phyloP scores from a whole-genome alignment of 1,140 invertebrate genomes.

The Piezodorus guildinii region DNA sequence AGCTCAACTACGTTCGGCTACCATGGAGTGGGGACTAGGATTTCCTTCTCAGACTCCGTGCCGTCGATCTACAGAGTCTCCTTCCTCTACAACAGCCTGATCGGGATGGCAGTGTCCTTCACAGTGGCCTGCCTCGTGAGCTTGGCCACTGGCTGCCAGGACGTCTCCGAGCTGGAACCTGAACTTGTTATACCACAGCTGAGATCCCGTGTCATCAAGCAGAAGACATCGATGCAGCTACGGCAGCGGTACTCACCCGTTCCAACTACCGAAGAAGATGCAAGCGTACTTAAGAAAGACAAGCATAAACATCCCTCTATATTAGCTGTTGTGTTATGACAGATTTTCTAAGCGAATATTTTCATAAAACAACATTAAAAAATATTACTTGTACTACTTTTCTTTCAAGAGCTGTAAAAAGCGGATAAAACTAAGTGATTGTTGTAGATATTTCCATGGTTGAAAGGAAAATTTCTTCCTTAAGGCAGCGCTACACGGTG shows the following conservation, averaged over 20 bases:
- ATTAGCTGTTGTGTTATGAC: not conserved
- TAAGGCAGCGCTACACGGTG: too few relatives aligned
- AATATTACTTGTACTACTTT: too few relatives aligned
- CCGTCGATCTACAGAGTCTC: slow-evolving; percentile 1
- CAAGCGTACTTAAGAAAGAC: too few relatives aligned
- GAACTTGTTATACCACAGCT: slow-evolving; percentile 10
- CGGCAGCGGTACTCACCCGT: too few relatives aligned
- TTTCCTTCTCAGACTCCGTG: not conserved
- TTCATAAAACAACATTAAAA: not conserved
- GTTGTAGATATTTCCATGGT: too few relatives aligned
- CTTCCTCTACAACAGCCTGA: slow-evolving; percentile 11
- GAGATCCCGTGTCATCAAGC: not conserved
- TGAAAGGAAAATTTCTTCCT: too few relatives aligned
- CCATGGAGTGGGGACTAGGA: slow-evolving; percentile 9
- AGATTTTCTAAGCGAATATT: not conserved
- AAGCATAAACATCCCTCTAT: too few relatives aligned
- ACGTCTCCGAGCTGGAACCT: not conserved
- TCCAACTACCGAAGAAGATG: too few relatives aligned
- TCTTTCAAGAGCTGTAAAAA: too few relatives aligned
- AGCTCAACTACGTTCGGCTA: slow-evolving; percentile 9
- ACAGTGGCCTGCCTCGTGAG: not conserved
- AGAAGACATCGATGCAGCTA: too few relatives aligned
- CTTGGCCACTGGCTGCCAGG: not conserved
- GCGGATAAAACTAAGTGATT: too few relatives aligned
- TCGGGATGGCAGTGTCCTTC: not conserved